Evolutionary conservation across 2,113 vertebrate species (phyloP), one percentile per base, ranked within the genome.

Genomic region (Sinocyclocheilus rhinocerous): DNA sequence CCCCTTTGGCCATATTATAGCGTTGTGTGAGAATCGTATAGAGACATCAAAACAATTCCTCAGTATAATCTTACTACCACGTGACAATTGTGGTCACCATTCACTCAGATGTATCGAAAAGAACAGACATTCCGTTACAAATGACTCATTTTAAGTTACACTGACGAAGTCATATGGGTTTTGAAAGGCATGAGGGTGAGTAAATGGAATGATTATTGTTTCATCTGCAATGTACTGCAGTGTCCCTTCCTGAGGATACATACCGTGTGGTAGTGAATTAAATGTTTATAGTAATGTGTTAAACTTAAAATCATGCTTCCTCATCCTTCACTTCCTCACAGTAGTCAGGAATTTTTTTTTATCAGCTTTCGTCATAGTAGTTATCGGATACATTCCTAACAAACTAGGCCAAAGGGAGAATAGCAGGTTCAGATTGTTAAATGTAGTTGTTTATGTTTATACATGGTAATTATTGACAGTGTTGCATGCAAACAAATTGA

Each of bases 361-460:
- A 76, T 50, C 2, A 11, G 39, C n/a, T 26, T 81, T 13, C 8
- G n/a, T 81, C 13, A 81, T 81, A 13, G 6, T 63, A 65, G n/a
- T 81, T 81, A 20, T 65, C n/a, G 11, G 36, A 81, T 65, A 9
- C 39, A 65, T 48, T 26, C 36, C 59, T 79, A 42, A 42, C 33
- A 80, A 61, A 65, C 79, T 81, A 65, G 22, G 79, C 22, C 79
- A 81, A 45, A 81, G 55, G 33, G n/a, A 61, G 12, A 42, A 42
- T 2, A 10, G 9, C 52, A 80, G 77, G 33, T 42, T 45, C 8
- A 4, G 13, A 52, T 13, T 33, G 76, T 5, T 80, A 16, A 26
- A 6, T 15, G 7, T 29, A n/a, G 39, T 81, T 65, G 59, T 81
- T 81, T 81, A 26, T 63, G 20, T 61, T 39, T 39, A 48, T 75